phyloP scores from a whole-genome alignment of 2,888 invertebrate genomes.

The Agrochola macilenta region DNA sequence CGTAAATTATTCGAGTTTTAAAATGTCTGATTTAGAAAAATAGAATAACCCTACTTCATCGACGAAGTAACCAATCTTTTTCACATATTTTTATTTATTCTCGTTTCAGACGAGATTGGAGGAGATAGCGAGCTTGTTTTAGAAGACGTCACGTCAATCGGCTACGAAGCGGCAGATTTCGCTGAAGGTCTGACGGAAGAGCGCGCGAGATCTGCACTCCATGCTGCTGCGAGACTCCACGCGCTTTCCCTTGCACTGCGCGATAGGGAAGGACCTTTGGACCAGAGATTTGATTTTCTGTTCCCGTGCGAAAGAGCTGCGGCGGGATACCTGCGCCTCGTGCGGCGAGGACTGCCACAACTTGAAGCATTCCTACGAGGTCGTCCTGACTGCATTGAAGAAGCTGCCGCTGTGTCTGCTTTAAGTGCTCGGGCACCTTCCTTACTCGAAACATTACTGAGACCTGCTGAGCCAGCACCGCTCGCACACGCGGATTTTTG shows the following conservation, averaged over 20 bases:
- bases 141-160: constrained; percentile 93
- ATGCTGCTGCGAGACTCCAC: constrained; percentile 93
- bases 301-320: constrained; percentile 95
- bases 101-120: constrained; percentile 85
- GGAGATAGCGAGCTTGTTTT: constrained; percentile 92
- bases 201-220: constrained; percentile 93
- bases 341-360: constrained; percentile 94
- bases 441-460: constrained; percentile 92
- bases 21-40: background rate
- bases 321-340: constrained; percentile 94
- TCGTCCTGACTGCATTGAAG: constrained; percentile 91
- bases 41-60: background rate
- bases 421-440: constrained; percentile 93
- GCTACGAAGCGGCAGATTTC: constrained; percentile 92
- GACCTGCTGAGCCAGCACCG: constrained; percentile 94
- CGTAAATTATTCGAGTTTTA: background rate
- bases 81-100: constrained; percentile 21
- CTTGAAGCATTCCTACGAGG: constrained; percentile 93
- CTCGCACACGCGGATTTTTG: constrained; percentile 96
- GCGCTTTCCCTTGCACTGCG: constrained; percentile 92
- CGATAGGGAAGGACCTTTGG: constrained; percentile 86
- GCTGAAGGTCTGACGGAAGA: constrained; percentile 92
- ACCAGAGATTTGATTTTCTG: constrained; percentile 91
- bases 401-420: constrained; percentile 91
- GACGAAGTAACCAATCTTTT: background rate